Conservation (phyloP, 2,888 invertebrate genomes). For the Meganola albula region DNA sequence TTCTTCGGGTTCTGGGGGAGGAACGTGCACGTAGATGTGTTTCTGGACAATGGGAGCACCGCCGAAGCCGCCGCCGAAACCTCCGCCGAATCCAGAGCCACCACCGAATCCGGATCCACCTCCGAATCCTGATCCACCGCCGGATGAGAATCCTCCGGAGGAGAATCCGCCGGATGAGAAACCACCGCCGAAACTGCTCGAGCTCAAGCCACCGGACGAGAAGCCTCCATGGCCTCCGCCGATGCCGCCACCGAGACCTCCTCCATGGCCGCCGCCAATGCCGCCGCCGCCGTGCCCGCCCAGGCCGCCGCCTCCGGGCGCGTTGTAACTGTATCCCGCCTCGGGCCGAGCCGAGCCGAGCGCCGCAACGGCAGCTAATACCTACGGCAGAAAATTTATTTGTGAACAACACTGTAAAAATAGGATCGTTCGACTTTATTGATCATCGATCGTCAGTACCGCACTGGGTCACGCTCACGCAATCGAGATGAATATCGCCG, state of each 20-base stretch:
- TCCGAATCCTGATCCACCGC: slow-evolving; percentile 43
- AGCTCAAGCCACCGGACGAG: slow-evolving; percentile 51
- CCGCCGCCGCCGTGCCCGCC: slow-evolving; percentile 46
- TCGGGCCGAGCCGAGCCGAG: slow-evolving; percentile 79
- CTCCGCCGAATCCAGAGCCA: slow-evolving; percentile 44
- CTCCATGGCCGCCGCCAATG: slow-evolving; percentile 42
- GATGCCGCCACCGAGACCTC: slow-evolving; percentile 35
- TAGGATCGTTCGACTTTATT: slow-evolving; percentile 35
- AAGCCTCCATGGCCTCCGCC: slow-evolving; percentile 51
- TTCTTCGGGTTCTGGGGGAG: slow-evolving; percentile 87
- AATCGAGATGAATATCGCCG: slow-evolving; percentile 39
- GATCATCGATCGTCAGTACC: slow-evolving; percentile 20
- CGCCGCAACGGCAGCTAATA: slow-evolving; percentile 75
- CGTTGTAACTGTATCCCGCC: slow-evolving; percentile 79
- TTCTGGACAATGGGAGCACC: slow-evolving; percentile 82
- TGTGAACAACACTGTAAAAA: slow-evolving; percentile 34
- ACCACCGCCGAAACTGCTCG: slow-evolving; percentile 56
- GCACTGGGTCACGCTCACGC: slow-evolving; percentile 11
- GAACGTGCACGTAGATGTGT: slow-evolving; percentile 90
- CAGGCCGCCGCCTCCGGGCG: slow-evolving; percentile 55
- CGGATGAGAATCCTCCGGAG: slow-evolving; percentile 43
- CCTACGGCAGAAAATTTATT: slow-evolving; percentile 50
- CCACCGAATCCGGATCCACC: slow-evolving; percentile 44
- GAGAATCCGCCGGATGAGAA: slow-evolving; percentile 45
- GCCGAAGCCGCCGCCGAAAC: slow-evolving; percentile 52